A percentile compares a stretch with the other conserved stretches of the same genome.
Conservation (phyloP, 2,888 invertebrate species). For the Phasia obesa region DNA sequence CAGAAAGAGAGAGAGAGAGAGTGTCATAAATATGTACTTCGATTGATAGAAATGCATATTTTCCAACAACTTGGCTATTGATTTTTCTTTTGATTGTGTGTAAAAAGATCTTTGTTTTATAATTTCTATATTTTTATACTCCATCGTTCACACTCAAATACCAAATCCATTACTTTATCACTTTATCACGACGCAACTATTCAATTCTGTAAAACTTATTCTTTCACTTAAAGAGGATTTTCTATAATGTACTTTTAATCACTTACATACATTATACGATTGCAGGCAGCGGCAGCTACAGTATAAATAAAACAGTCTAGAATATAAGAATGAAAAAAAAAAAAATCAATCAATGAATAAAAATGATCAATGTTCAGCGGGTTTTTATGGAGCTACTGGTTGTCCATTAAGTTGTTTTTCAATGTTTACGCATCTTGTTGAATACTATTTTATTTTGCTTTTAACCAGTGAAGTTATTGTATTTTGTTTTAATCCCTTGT, state of each 20-base stretch:
- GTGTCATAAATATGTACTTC: slow-evolving; percentile 54
- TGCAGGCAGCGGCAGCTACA: not conserved
- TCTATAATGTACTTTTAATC: not conserved
- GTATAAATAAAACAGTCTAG: not conserved
- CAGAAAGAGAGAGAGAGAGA: too few relatives aligned
- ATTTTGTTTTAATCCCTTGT: not conserved
- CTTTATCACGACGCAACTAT: slow-evolving; percentile 27
- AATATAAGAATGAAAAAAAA: not conserved
- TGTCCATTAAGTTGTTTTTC: slow-evolving; percentile 15
- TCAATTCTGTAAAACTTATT: slow-evolving; percentile 43
- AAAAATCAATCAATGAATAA: slow-evolving; percentile 55
- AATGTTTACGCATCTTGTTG: slow-evolving; percentile 23
- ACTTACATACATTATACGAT: not conserved
- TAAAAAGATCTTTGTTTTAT: slow-evolving; percentile 38
- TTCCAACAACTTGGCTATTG: slow-evolving; percentile 24
- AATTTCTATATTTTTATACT: slow-evolving; percentile 58
- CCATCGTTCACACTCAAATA: slow-evolving; percentile 1
- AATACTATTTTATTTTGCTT: not conserved
- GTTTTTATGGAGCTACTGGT: slow-evolving; percentile 39
- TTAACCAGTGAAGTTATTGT: too few relatives aligned
- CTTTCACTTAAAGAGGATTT: slow-evolving; percentile 22
- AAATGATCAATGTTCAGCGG: slow-evolving; percentile 47
- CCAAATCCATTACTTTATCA: slow-evolving; percentile 36
- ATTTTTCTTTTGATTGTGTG: slow-evolving; percentile 14
- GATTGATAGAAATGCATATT: slow-evolving; percentile 45